Base-by-base conservation (phyloP, 2,888 invertebrate species). In the Hemaris fuciformis region DNA sequence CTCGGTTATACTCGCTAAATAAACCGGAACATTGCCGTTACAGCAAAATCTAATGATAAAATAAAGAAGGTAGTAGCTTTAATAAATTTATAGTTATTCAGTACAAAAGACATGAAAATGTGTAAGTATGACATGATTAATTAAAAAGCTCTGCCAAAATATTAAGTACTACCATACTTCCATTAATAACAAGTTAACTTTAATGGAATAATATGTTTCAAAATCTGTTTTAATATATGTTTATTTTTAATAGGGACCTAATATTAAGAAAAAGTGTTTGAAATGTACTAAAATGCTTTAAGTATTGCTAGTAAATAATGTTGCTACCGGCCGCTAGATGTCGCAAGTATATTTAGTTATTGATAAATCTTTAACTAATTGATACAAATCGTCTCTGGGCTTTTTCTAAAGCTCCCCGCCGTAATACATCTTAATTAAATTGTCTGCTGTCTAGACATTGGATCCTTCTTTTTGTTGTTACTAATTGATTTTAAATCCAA, bases 271-370 rank as follows among this genome's bases (percentile, higher is more conserved):
- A n/a, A 41, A 41, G 3, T 38, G n/a, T n/a, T n/a, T 10, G 4
- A 41, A 10, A 41, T n/a, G 13, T 41, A 41, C 41, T 41, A 15
- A n/a, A 3, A 41, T 15, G 15, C 4, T 41, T n/a, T n/a, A n/a
- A n/a, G 2, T 46, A 46, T 15, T 31, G 13, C 34, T 34, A 57
- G 10, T 18, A 31, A 6, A 13, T 59, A 63, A 57, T 78, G 61
- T 45, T 10, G 66, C 83, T 80, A 81, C 73, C 79, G 34, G 20
- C 20, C 77, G 64, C 73, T 75, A 84, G 84, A 82, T 82, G 84
- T 71, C 81, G 73, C 62, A 15, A 20, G 41, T 20, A 7, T 18
- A 18, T 38, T 15, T 41, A 23, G 22, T 22, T 22, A 46, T 60
- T 25, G n/a, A 57, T 23, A 57, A 57, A 25, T 48, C 41, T 31